phyloP scores from a whole-genome alignment of 2,888 invertebrate species.

The Colletes collaris region DNA sequence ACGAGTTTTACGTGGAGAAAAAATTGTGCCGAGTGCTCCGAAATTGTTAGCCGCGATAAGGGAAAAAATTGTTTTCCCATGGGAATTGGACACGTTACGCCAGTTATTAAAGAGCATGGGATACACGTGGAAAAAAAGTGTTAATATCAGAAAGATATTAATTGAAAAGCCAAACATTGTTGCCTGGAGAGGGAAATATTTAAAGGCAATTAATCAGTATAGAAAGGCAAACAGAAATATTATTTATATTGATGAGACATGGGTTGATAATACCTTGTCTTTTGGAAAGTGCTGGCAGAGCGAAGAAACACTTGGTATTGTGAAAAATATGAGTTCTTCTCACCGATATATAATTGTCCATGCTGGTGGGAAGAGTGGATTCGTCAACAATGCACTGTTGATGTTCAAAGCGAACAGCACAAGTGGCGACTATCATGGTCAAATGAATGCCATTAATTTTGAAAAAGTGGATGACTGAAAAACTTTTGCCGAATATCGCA shows the following conservation, averaged over 20 bases:
- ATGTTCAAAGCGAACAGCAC: not conserved
- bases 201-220: not conserved
- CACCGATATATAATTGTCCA: not conserved
- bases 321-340: not conserved
- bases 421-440: not conserved
- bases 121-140: not conserved
- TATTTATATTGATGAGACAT: not conserved
- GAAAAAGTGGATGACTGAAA: not conserved
- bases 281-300: constrained; percentile 1
- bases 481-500: not conserved
- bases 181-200: not conserved
- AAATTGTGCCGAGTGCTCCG: not conserved
- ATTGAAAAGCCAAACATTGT: not conserved
- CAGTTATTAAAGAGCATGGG: not conserved
- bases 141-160: not conserved
- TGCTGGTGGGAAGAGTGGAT: not conserved
- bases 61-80: not conserved
- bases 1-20: not conserved
- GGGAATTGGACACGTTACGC: not conserved
- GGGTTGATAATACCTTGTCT: not conserved
- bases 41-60: not conserved
- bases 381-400: not conserved
- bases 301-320: not conserved
- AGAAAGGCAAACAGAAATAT: not conserved
- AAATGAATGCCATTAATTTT: not conserved